Evolutionary conservation across 2,113 vertebrate genomes (phyloP), one percentile per base, ranked within the genome.

Genomic region (Amazona vittata): DNA sequence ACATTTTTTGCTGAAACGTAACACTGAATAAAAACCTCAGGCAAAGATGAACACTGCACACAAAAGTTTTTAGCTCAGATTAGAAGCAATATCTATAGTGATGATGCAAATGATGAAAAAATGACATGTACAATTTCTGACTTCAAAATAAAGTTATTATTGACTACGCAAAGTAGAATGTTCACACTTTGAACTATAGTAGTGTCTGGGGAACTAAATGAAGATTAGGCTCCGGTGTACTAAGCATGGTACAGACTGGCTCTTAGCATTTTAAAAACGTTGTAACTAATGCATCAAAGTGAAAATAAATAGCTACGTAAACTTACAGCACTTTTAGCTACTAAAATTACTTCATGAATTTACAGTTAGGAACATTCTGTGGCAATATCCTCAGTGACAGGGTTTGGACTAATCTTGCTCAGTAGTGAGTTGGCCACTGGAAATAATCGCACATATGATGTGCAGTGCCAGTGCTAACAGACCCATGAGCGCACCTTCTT

Each of bases 391-490:
- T 12, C 50, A 39, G 52, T 12, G 43, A 49, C 2, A 9, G n/a
- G 6, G 10, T 46, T 53, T 60, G 37, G 33, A 44, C 28, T 35
- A 21, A 37, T 37, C 26, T 49, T 37, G n/a, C 35, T 39, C 22
- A 29, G 22, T 37, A 21, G 4, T 15, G 22, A 55, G 19, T 3
- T 26, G 68, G 26, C 44, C 60, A 33, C 19, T 47, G 64, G 26
- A 35, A 68, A 55, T 25, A 60, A 50, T 25, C 71, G 41, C 35
- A 0, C 0, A 0, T 25, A 12, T 1, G 2, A 19, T 3, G 10
- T 1, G 0, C 3, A 24, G 31, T 5, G 13, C 47, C 62, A 20
- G 43, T 25, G 63, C 4, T 31, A n/a, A 69, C 5, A 68, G 24
- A 55, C 5, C 26, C 43, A 4, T 15, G 33, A 15, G 6, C 2